phyloP scores from a whole-genome alignment of 2,888 invertebrate species.

The Stratiomys singularior region DNA sequence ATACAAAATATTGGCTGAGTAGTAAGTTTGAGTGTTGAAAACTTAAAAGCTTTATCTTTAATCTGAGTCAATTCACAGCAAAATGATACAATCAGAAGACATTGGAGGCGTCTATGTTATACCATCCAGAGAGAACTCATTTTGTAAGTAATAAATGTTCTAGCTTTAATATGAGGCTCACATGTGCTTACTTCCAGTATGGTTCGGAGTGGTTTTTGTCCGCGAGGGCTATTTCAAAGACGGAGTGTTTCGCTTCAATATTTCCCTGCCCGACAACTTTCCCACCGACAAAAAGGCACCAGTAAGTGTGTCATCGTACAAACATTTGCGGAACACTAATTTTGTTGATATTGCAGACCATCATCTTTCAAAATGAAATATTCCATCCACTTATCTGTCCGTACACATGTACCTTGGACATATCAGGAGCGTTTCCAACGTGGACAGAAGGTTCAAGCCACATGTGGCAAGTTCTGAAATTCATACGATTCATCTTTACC shows the following conservation, averaged over 20 bases:
- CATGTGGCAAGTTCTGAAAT: slow-evolving; percentile 90
- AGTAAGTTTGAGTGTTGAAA: slow-evolving; percentile 72
- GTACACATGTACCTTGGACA: slow-evolving; percentile 79
- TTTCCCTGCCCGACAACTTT: slow-evolving; percentile 87
- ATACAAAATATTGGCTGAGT: slow-evolving; percentile 91
- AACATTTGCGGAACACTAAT: neutral
- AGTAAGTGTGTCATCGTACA: slow-evolving; percentile 67
- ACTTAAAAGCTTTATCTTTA: neutral
- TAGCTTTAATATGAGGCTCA: neutral
- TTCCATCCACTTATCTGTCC: slow-evolving; percentile 89
- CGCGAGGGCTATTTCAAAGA: slow-evolving; percentile 89
- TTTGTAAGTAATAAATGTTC: slow-evolving; percentile 77
- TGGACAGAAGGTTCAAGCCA: slow-evolving; percentile 88
- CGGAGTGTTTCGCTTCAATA: slow-evolving; percentile 88
- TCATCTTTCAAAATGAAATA: slow-evolving; percentile 84
- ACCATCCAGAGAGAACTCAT: slow-evolving; percentile 85
- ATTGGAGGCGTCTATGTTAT: slow-evolving; percentile 91
- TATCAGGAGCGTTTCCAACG: slow-evolving; percentile 81
- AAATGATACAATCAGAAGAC: slow-evolving; percentile 85
- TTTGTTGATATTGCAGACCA: slow-evolving; percentile 68
- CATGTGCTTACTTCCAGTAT: slow-evolving; percentile 54
- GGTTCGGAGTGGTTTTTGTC: slow-evolving; percentile 73
- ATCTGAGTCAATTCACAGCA: slow-evolving; percentile 69
- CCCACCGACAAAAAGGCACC: slow-evolving; percentile 81
- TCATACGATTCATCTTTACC: slow-evolving; percentile 82